Evolutionary conservation across 2,888 invertebrate genomes (phyloP), one percentile per base, ranked within the genome.

Genomic region (Teleiodes luculella): DNA sequence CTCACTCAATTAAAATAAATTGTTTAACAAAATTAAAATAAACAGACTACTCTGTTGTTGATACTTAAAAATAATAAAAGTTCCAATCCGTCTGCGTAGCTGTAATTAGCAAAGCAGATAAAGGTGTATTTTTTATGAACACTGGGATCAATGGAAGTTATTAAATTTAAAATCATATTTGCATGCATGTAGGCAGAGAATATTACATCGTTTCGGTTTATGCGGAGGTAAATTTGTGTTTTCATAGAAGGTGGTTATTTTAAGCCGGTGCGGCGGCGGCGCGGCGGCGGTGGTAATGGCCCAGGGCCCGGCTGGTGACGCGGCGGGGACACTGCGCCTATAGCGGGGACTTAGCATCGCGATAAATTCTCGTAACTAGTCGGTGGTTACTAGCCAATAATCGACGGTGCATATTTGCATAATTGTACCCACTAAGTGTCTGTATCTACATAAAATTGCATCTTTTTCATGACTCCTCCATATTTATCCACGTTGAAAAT

Each of bases 391-490:
- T 79, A 77, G 77, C 74, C 79, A 83, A 82, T 87, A 84, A 86
- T 82, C 80, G 78, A 78, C 78, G 73, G 74, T 63, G 74, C 69
- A 72, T 77, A 87, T 87, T 88, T 87, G 81, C 87, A 87, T 88
- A 87, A 87, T 86, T 86, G 83, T 83, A 67, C 70, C 68, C 76
- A 75, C 74, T 83, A 85, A 86, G 86, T 83, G 84, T 83, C 74
- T 63, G 70, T 76, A 86, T 87, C 83, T 87, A 80, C 86, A 88
- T 87, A 83, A 86, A 86, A 86, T 84, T 86, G 83, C 81, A 68
- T 79, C 76, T 83, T 83, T 83, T 86, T 84, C 76, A 78, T 70
- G 71, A 72, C 65, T 77, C 74, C 78, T 76, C 76, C 81, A 80
- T 80, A 82, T 79, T 82, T 82, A 80, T 68, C 72, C 67, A 60